Conservation (phyloP, 2,888 invertebrate species). For the Spialia ferax region DNA sequence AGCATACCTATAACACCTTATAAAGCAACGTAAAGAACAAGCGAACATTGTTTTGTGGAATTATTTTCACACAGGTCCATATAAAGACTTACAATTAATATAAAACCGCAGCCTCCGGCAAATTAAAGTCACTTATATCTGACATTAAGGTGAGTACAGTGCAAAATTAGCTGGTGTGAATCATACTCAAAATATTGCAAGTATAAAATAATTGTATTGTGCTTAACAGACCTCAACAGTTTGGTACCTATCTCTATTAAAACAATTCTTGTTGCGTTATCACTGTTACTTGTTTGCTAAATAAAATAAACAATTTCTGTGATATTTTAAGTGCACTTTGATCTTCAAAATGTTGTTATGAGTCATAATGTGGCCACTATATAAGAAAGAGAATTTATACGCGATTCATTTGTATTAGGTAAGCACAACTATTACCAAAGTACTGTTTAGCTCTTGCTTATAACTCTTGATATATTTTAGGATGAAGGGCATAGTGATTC, state of each 20-base stretch:
- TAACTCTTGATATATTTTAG: neutral
- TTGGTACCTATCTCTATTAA: neutral
- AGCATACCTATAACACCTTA: no score
- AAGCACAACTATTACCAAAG: no score
- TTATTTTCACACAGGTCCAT: neutral
- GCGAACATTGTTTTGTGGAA: neutral
- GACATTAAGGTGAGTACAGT: constrained; percentile 1
- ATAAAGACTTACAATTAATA: constrained; percentile 1
- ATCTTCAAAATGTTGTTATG: neutral
- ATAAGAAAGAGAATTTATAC: neutral
- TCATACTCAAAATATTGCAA: neutral
- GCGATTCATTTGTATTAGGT: no score
- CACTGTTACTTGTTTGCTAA: neutral
- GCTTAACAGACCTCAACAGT: neutral
- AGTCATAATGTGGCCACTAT: neutral
- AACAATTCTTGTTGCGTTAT: neutral
- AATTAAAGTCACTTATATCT: neutral
- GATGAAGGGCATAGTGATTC: constrained; percentile 62
- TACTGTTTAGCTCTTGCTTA: neutral
- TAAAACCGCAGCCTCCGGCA: neutral
- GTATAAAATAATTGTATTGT: neutral
- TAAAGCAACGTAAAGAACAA: neutral
- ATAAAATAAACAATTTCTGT: constrained; percentile 1
- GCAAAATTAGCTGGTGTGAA: neutral
- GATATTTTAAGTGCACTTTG: neutral